Evolutionary conservation across 2,888 invertebrate species (phyloP), one percentile per base, ranked within the genome.

Genomic region (Erannis defoliaria): DNA sequence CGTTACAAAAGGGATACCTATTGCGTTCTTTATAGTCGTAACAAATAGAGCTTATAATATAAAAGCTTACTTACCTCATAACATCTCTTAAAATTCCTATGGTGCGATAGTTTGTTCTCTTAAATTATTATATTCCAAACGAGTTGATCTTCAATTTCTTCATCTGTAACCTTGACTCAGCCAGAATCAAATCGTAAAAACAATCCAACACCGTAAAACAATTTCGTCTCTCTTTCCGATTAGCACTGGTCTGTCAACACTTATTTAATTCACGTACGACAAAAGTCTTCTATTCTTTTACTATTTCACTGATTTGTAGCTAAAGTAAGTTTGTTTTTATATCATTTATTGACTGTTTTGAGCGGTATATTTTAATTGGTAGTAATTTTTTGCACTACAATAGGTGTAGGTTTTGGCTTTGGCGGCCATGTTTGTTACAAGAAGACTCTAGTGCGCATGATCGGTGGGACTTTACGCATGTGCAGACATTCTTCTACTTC

Each of bases 391-490:
- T 66, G 67, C 72, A 76, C 72, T 76, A 80, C 80, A 77, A 77
- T 75, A 68, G 71, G 63, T 71, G 63, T 60, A 67, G 62, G 66
- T 69, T 74, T 76, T 73, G 78, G 75, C 75, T 68, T 67, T 68
- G 61, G 68, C 79, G 75, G 83, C 86, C 86, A 86, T 86, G 64
- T 81, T 84, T 78, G 71, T 56, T 63, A 49, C 14, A 19, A 53
- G 51, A 42, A 35, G 40, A 21, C 2, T 43, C 14, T 56, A 50
- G 23, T 63, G 73, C 78, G 76, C 85, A 80, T 82, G 86, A 80
- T 76, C 75, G 53, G 23, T 9, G 14, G 45, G 26, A 4, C 16
- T 42, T 37, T 5, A 40, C 62, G 55, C 67, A 71, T 68, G 67
- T 55, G 65, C 57, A 14, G 40, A 61, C 12, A 14, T 51, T 35